Evolutionary conservation across 2,113 vertebrate genomes (phyloP), one percentile per base, ranked within the genome.

Genomic region (Plecotus auritus): DNA sequence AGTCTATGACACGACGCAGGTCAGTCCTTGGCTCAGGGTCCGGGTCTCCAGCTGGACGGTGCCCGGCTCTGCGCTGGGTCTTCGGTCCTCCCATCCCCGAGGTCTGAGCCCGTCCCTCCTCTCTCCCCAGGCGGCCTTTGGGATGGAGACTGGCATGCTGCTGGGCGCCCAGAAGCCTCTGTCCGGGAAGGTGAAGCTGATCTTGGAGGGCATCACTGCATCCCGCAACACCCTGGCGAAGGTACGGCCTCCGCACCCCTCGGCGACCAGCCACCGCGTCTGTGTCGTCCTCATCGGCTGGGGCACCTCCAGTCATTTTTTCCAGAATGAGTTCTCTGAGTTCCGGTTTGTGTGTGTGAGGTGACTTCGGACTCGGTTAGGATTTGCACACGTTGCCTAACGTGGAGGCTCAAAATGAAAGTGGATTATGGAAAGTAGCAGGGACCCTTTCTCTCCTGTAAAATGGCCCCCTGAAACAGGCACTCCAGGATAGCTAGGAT

Each of bases 131-230:
- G 98, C 98, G 56, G 99, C 98, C 1, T 99, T 99, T 77, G 99
- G 99, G 30, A 98, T 99, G 96, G 99, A 99, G 88, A 97, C 99
- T 88, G 98, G 99, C 9, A 97, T 98, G 22, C 82, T 99, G 86
- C 93, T 88, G 0, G 95, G 98, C 1, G 96, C 87, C 28, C 97
- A 98, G 86, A 98, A 98, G 0, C 98, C 98, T 28, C 98, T 99
- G 72, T 99, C 99, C 0, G 97, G 95, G 0, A 99, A 99, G 17
- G 98, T 99, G 37, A 98, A 98, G 11, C 91, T 78, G 26, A 97
- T 98, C 94, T 70, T 99, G 85, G 98, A 98, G 93, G 99, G 99
- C 3, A 97, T 99, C 98, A 40, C 97, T 0, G 67, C 98, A 0
- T 0, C 93, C 0, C 98, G 98, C 37, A 98, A 99, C 56, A 85